Evolutionary conservation across 1,140 invertebrate genomes (phyloP), one percentile per base, ranked within the genome.

Genomic region (Danaus melanippus): DNA sequence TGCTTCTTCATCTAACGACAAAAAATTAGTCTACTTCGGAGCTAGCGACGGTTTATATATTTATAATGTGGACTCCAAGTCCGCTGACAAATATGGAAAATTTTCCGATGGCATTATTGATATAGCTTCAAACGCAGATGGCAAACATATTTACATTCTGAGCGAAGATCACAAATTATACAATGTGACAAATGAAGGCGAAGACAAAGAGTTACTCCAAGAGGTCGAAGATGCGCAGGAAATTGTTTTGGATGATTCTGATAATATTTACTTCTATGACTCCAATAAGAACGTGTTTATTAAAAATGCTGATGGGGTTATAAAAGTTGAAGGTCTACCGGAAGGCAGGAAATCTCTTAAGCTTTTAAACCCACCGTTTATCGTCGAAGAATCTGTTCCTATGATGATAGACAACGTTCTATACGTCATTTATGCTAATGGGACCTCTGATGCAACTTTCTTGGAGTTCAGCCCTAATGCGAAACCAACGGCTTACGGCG

Each of bases 21-120:
- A 59, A 0, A 75, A 74, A 45, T 44, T 56, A 9, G 77, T 67
- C 8, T 84, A 62, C 48, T 62, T 84, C 7, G 76, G 63, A 7
- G 73, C 77, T 1, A 54, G 53, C 0, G 74, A 82, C 39, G 81
- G 81, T 9, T 58, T 84, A 7, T 84, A 82, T 44, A n/a, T 53
- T 0, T 82, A 73, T 46, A 67, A 81, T 32, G 42, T 54, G 2
- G 32, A 66, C 8, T 47, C 57, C 3, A 64, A 67, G 0, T 62
- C 57, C 41, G 69, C 69, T 43, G 66, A 75, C 7, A 84, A 82
- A 58, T 81, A 78, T 45, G 79, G 79, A 44, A 53, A 73, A 10
- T 12, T 81, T 5, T 64, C 59, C 9, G 81, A 84, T 12, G 70
- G 54, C 40, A 63, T 82, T 2, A 71, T 79, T 11, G 56, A 53